A percentile compares a stretch with the other conserved stretches of the same genome.
Conservation (phyloP, 2,888 invertebrate genomes). For the Gortyna flavago region DNA sequence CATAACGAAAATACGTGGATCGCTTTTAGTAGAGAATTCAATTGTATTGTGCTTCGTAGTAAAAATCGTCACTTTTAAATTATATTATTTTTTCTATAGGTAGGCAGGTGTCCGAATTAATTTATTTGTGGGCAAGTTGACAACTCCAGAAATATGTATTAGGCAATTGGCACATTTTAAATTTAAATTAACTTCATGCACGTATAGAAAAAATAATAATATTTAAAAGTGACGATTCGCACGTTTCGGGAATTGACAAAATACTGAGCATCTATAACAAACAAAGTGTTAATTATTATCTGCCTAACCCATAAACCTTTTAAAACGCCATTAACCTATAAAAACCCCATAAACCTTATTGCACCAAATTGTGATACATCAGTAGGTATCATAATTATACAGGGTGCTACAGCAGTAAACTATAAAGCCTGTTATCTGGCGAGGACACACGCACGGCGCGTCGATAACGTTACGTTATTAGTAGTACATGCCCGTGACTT, state of each 20-base stretch:
- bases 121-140: no score
- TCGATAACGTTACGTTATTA: constrained; percentile 64
- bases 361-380: constrained; percentile 47
- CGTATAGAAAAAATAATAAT: no score
- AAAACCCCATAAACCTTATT: constrained; percentile 14
- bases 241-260: background rate
- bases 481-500: constrained; percentile 51
- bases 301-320: constrained; percentile 4
- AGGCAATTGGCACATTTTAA: no score
- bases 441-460: constrained; percentile 61
- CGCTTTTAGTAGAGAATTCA: no score
- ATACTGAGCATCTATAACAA: background rate
- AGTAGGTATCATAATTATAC: constrained; percentile 51
- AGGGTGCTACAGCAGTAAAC: constrained; percentile 60
- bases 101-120: no score
- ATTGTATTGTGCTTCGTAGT: no score
- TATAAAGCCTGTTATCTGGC: constrained; percentile 65
- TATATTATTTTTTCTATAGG: no score
- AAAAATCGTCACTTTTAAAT: no score
- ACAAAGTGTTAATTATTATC: background rate
- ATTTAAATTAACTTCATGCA: no score
- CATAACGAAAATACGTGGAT: no score
- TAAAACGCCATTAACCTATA: background rate
- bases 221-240: no score
- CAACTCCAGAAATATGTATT: no score